phyloP scores from a whole-genome alignment of 1,140 invertebrate genomes.

The Aradophagus sp. region DNA sequence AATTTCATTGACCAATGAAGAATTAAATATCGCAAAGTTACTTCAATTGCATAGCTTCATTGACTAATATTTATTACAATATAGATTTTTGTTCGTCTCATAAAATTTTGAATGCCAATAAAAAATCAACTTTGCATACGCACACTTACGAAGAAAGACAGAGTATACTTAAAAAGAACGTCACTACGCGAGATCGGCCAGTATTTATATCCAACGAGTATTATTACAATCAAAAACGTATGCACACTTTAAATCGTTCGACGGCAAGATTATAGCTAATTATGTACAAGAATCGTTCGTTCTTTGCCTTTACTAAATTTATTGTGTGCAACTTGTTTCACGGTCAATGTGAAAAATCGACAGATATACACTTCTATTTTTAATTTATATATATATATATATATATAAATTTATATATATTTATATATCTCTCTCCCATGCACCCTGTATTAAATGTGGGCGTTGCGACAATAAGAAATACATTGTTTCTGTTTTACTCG shows the following conservation, averaged over 20 bases:
- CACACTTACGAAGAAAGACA: conserved; percentile 28
- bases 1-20: conserved; percentile 28
- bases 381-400: conserved; percentile 34
- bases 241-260: conserved; percentile 59
- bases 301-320: conserved; percentile 56
- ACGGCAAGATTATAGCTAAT: conserved; percentile 61
- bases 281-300: conserved; percentile 63
- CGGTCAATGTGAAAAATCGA: conserved; percentile 54
- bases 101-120: conserved; percentile 45
- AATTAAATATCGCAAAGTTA: conserved; percentile 26
- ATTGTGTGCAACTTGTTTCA: conserved; percentile 54
- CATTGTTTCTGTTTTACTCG: conserved; percentile 4
- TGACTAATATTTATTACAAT: conserved; percentile 8
- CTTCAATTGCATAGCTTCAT: neutral
- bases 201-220: conserved; percentile 60
- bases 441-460: conserved; percentile 53
- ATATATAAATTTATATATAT: conserved; percentile 36
- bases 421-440: conserved; percentile 48
- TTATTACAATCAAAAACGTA: conserved; percentile 57
- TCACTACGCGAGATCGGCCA: conserved; percentile 55
- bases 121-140: conserved; percentile 41
- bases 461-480: conserved; percentile 27
- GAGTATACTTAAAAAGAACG: conserved; percentile 59
- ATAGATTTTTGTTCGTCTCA: conserved; percentile 7
- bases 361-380: conserved; percentile 51